A percentile compares a stretch with the other conserved stretches of the same genome.
Evolutionary conservation across 2,797 vertebrate species (phyloP).

Genomic region (Vultur gryphus): DNA sequence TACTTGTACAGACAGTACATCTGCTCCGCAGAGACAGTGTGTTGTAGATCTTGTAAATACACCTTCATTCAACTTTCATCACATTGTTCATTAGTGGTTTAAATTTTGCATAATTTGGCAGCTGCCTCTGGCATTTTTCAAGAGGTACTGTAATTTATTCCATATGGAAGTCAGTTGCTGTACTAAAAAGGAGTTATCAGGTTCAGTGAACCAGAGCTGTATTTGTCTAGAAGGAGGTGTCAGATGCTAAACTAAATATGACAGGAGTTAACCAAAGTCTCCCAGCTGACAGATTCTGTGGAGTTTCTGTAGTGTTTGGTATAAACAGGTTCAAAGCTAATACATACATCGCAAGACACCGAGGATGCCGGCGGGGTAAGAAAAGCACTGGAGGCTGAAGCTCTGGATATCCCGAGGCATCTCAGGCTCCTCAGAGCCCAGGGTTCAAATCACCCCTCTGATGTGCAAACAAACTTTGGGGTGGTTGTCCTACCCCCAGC

Average conservation of each 20-base stretch:
- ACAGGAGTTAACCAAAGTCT: slow-evolving; percentile 49
- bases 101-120: slow-evolving; percentile 45
- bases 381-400: neutral
- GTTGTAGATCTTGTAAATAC: slow-evolving; percentile 2
- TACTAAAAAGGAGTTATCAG: slow-evolving; percentile 7
- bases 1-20: slow-evolving; percentile 42
- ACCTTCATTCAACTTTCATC: slow-evolving; percentile 60
- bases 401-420: neutral
- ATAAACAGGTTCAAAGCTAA: slow-evolving; percentile 43
- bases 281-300: slow-evolving; percentile 55
- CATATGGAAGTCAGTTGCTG: slow-evolving; percentile 43
- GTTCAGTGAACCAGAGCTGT: slow-evolving; percentile 31
- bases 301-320: neutral
- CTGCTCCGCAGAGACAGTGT: slow-evolving; percentile 8
- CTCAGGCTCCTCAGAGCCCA: neutral
- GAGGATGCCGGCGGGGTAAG: neutral
- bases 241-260: slow-evolving; percentile 61
- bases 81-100: slow-evolving; percentile 40
- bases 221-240: slow-evolving; percentile 61
- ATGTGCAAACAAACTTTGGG: neutral
- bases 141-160: slow-evolving; percentile 31
- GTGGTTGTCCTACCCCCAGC: too few relatives aligned
- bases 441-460: neutral
- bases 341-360: neutral
- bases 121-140: slow-evolving; percentile 45